Percentiles rank a stretch among this genome's conserved stretches.
Evolutionary conservation across 2,113 vertebrate species (phyloP).

Genomic region (Bubo blakistoni): DNA sequence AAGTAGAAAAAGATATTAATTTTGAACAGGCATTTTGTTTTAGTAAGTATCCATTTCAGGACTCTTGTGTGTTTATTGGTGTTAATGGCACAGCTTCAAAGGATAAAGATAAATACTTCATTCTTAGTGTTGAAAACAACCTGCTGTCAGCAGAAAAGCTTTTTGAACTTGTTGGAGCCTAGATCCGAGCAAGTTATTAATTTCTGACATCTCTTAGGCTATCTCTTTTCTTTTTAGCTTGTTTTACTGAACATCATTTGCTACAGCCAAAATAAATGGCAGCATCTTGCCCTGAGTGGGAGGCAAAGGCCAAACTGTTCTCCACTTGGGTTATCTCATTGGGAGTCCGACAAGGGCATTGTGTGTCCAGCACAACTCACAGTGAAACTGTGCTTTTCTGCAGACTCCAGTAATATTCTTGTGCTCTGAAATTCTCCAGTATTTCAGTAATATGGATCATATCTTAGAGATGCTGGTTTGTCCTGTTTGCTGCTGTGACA

Average conservation of each 20-base stretch:
- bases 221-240: neutral
- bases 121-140: neutral
- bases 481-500: neutral
- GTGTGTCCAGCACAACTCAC: rapidly evolving
- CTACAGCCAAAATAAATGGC: neutral
- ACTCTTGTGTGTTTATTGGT: neutral
- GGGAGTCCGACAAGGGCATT: rapidly evolving
- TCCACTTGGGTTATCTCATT: neutral
- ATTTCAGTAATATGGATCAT: rapidly evolving
- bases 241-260: neutral
- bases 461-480: neutral
- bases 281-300: rapidly evolving
- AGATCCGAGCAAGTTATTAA: neutral
- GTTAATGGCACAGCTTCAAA: constrained; percentile 43
- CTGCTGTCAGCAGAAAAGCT: constrained; percentile 27
- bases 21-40: constrained; percentile 45
- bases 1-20: constrained; percentile 4
- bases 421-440: neutral
- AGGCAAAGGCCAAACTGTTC: neutral
- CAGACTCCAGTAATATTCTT: neutral
- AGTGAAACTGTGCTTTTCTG: neutral
- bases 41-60: constrained; percentile 19
- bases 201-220: neutral
- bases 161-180: constrained; percentile 26
- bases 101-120: constrained; percentile 9